Conservation (phyloP, 2,113 vertebrate genomes). For the Monarcha castaneiventris region DNA sequence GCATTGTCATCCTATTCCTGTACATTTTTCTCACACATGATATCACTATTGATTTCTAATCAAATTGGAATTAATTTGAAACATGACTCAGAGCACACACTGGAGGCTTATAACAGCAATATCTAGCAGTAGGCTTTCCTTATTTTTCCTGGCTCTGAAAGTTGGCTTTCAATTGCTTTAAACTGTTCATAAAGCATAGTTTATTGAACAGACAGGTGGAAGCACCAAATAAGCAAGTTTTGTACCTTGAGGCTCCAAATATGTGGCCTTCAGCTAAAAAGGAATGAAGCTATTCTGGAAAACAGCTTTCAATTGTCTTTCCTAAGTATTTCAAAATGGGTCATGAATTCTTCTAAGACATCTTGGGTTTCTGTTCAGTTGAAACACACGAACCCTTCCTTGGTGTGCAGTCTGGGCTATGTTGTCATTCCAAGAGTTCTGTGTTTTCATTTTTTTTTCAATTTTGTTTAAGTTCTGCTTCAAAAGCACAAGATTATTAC, state of each 20-base stretch:
- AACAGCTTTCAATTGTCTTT: neutral
- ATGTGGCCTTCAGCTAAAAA: neutral
- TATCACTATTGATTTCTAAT: neutral
- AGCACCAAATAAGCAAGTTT: neutral
- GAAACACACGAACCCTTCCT: rapidly evolving
- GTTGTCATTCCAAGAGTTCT: neutral
- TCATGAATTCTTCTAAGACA: neutral
- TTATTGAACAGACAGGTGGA: neutral
- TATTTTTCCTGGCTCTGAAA: neutral
- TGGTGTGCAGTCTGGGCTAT: neutral
- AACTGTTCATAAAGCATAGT: neutral
- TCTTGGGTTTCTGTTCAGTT: neutral
- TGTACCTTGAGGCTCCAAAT: neutral
- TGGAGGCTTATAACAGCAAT: neutral
- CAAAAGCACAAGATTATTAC: neutral
- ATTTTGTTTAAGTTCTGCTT: neutral
- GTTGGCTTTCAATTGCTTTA: neutral
- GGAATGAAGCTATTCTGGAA: neutral
- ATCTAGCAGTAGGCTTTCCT: neutral
- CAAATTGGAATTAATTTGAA: neutral
- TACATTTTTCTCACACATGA: neutral
- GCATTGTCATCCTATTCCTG: neutral
- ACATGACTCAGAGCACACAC: neutral
- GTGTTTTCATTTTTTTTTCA: neutral
- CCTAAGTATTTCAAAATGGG: neutral